Percentiles rank a stretch among this genome's conserved stretches.
These are phyloP conservation scores for Protomyctophum bolini DNA, from an alignment of 2,113 vertebrate genomes.

Conservation along the genomic window DNA sequence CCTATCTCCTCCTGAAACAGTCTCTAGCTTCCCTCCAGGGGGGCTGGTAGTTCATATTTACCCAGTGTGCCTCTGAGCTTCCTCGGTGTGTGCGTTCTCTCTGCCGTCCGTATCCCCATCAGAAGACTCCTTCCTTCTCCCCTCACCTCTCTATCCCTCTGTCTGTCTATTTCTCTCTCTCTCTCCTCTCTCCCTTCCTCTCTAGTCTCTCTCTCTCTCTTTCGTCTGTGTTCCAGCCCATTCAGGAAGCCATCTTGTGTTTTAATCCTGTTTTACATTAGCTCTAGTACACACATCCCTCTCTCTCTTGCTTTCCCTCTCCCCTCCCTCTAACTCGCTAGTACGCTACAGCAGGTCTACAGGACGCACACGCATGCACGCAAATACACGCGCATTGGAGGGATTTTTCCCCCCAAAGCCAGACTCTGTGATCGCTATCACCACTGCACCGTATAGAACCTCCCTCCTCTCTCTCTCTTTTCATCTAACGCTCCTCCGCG, in stretches of 20 bases:
- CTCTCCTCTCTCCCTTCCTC: constrained; percentile 51
- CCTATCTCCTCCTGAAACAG: too few relatives aligned
- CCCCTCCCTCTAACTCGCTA: constrained; percentile 47
- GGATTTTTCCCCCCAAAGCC: constrained; percentile 61
- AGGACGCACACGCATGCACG: constrained; percentile 52
- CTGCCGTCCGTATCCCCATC: constrained; percentile 76
- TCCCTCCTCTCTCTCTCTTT: constrained; percentile 57
- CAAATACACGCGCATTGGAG: constrained; percentile 27
- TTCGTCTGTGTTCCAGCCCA: constrained; percentile 70
- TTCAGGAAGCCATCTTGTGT: constrained; percentile 87
- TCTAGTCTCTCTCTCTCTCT: constrained; percentile 49
- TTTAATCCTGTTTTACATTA: constrained; percentile 83
- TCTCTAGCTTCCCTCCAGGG: background rate
- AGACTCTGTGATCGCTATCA: constrained; percentile 67
- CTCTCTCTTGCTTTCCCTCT: constrained; percentile 47
- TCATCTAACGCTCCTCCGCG: constrained; percentile 32
- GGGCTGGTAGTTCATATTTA: constrained; percentile 77
- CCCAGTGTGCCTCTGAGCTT: constrained; percentile 76
- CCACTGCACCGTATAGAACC: constrained; percentile 51
- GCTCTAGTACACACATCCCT: constrained; percentile 69
- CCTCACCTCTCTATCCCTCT: constrained; percentile 41
- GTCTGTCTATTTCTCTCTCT: constrained; percentile 62
- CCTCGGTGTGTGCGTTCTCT: constrained; percentile 67
- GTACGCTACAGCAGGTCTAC: constrained; percentile 70
- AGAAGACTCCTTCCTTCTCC: constrained; percentile 63